These are phyloP conservation scores for Macrophya alboannulata DNA, from an alignment of 2,888 invertebrate genomes.

Conservation along the genomic window DNA sequence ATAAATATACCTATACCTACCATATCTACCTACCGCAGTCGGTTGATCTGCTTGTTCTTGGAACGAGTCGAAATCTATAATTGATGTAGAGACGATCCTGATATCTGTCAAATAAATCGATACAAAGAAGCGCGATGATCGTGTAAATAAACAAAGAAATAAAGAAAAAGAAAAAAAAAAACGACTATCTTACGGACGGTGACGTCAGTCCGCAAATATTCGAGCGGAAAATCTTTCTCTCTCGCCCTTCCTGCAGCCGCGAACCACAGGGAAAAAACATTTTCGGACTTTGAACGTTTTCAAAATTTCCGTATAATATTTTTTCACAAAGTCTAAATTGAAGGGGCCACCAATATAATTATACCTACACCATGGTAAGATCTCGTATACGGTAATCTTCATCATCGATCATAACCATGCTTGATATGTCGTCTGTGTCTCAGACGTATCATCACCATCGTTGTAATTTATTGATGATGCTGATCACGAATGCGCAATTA, in stretches of 20 bases:
- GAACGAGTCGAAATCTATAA: not conserved
- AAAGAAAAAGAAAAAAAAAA: not conserved
- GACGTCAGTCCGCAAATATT: slow-evolving; percentile 28
- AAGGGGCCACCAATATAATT: not conserved
- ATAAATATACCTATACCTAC: not conserved
- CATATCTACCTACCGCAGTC: not conserved
- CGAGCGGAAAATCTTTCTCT: not conserved
- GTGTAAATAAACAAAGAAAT: not conserved
- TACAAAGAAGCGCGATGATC: not conserved
- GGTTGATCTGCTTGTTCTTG: slow-evolving; percentile 15
- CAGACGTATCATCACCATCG: too few relatives aligned
- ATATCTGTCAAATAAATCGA: slow-evolving; percentile 35
- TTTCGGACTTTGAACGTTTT: not conserved
- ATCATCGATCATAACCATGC: not conserved
- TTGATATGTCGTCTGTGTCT: not conserved
- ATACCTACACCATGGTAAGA: not conserved
- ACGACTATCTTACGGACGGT: not conserved
- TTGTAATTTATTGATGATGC: not conserved
- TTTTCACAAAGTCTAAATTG: not conserved
- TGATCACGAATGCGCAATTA: not conserved
- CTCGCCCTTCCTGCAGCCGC: not conserved
- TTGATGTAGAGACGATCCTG: slow-evolving; percentile 15
- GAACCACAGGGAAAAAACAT: not conserved
- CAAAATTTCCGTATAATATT: not conserved
- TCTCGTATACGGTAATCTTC: not conserved